phyloP scores from a whole-genome alignment of 37 sponge, comb jelly and placozoan species.

The Agelas oroides region DNA sequence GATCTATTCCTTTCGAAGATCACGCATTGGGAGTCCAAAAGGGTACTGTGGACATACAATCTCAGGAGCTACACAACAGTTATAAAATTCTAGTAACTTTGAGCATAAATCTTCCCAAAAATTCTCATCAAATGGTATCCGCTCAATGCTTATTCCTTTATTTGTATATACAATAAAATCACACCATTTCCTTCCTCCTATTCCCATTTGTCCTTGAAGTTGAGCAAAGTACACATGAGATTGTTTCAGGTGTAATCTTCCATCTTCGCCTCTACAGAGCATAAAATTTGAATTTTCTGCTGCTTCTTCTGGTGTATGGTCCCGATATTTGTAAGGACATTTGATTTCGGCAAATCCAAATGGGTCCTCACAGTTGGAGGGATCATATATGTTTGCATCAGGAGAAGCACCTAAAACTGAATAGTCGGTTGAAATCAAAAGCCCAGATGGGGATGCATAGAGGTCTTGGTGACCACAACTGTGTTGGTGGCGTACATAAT shows the following conservation, averaged over 20 bases:
- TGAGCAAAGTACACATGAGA: constrained; percentile 57
- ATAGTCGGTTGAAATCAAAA: constrained; percentile 28
- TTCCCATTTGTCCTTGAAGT: constrained; percentile 69
- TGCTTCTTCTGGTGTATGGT: constrained; percentile 9
- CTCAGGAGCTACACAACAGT: constrained; percentile 67
- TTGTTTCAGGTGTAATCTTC: constrained; percentile 28
- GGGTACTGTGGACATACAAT: constrained; percentile 67
- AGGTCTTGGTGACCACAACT: constrained; percentile 46
- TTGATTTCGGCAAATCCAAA: constrained; percentile 60
- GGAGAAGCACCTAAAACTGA: constrained; percentile 64
- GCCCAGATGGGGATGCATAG: constrained; percentile 47
- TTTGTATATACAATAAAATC: constrained; percentile 65
- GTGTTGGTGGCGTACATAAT: constrained; percentile 38
- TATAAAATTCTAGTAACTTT: constrained; percentile 60
- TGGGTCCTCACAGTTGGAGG: constrained; percentile 20
- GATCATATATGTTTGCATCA: constrained; percentile 73
- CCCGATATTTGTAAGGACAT: constrained; percentile 26
- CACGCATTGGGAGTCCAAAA: constrained; percentile 50
- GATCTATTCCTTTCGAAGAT: constrained; percentile 10
- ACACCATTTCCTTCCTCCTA: constrained; percentile 62
- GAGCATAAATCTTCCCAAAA: constrained; percentile 47
- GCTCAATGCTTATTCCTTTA: constrained; percentile 49
- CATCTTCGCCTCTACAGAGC: too few species aligned
- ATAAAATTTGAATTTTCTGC: constrained; percentile 14
- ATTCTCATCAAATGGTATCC: constrained; percentile 37